A percentile compares a stretch with the other conserved stretches of the same genome.
These are phyloP conservation scores for Balaeniceps rex DNA, from an alignment of 2,113 vertebrate genomes.

Conservation along the genomic window DNA sequence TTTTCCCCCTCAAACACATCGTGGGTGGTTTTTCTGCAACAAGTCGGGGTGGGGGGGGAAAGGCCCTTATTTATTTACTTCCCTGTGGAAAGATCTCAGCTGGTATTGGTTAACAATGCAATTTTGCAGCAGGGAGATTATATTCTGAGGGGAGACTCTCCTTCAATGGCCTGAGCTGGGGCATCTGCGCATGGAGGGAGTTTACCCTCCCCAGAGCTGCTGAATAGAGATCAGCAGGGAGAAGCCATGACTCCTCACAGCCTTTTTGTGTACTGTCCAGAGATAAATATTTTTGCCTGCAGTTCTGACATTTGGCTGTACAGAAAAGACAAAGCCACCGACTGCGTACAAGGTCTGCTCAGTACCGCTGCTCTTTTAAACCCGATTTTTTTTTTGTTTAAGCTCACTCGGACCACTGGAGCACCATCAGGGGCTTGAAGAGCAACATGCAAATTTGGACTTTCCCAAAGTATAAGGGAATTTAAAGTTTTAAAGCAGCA, in stretches of 20 bases:
- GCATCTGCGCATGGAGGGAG: neutral
- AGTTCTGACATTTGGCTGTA: neutral
- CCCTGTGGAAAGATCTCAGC: slow-evolving; percentile 40
- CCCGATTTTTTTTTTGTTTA: neutral
- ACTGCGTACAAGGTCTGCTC: neutral
- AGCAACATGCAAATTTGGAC: neutral
- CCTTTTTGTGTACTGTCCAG: neutral
- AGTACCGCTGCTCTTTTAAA: neutral
- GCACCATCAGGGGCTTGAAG: neutral
- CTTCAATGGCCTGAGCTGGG: slow-evolving; percentile 31
- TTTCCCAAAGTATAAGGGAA: neutral
- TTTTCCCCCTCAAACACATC: neutral
- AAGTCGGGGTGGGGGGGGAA: neutral
- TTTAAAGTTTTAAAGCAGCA: neutral
- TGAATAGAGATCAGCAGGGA: slow-evolving; percentile 22
- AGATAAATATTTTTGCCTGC: neutral
- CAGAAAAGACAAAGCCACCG: neutral
- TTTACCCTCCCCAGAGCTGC: slow-evolving; percentile 29
- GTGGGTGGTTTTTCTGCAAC: slow-evolving; percentile 51
- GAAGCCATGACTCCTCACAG: neutral
- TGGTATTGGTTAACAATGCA: slow-evolving; percentile 7
- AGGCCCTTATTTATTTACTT: slow-evolving; percentile 42
- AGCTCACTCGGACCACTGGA: neutral
- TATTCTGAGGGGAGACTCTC: slow-evolving; percentile 26
- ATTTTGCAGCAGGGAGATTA: slow-evolving; percentile 3